Evolutionary conservation across 2,113 vertebrate genomes (phyloP).

Genomic region (Gobiocypris rarus): DNA sequence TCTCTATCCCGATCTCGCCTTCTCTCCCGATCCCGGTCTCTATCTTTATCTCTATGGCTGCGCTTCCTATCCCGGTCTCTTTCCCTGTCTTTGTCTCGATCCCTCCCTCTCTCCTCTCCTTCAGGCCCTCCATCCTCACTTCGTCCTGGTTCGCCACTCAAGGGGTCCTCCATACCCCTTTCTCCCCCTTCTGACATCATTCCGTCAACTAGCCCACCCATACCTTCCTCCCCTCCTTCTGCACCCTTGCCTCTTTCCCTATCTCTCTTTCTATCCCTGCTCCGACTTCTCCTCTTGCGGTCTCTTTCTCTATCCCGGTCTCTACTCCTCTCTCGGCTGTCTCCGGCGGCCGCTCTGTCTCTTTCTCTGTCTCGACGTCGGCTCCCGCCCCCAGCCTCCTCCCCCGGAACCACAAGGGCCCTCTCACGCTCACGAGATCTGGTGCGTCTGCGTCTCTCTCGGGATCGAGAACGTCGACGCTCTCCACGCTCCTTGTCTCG

Average conservation of each 20-base stretch:
- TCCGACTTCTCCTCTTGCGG: slow-evolving; percentile 74
- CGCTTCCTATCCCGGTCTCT: slow-evolving; percentile 71
- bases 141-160: slow-evolving; percentile 57
- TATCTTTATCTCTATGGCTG: slow-evolving; percentile 76
- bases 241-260: slow-evolving; percentile 77
- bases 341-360: slow-evolving; percentile 59
- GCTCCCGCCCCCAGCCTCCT: slow-evolving; percentile 46
- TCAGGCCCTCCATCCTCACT: slow-evolving; percentile 79
- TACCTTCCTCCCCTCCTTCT: slow-evolving; percentile 74
- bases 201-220: slow-evolving; percentile 56
- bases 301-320: slow-evolving; percentile 71
- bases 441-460: slow-evolving; percentile 80
- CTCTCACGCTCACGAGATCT: slow-evolving; percentile 80
- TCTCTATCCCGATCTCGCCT: slow-evolving; percentile 82
- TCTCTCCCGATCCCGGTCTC: slow-evolving; percentile 70
- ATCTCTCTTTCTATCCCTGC: slow-evolving; percentile 79
- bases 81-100: slow-evolving; percentile 72
- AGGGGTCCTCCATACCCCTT: slow-evolving; percentile 55
- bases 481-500: slow-evolving; percentile 78
- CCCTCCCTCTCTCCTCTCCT: slow-evolving; percentile 71
- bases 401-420: slow-evolving; percentile 38
- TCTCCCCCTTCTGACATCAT: slow-evolving; percentile 63
- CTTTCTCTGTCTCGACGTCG: slow-evolving; percentile 71
- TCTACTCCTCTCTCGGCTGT: slow-evolving; percentile 73
- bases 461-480: slow-evolving; percentile 81